Evolutionary conservation across 2,113 vertebrate genomes (phyloP).

Genomic region (Cercocebus atys): DNA sequence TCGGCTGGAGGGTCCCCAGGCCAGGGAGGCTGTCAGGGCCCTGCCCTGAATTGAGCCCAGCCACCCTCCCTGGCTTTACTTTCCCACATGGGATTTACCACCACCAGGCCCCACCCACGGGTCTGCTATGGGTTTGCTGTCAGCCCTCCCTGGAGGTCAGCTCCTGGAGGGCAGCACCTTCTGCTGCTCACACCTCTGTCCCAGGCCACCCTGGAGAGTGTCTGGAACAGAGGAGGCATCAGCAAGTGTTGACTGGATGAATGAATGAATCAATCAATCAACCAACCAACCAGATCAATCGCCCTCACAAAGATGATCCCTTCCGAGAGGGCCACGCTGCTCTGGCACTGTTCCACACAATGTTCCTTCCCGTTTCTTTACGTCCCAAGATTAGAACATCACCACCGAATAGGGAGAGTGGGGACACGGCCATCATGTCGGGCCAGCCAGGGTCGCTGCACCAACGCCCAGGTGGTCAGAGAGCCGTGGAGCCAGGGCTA

Average conservation of each 20-base stretch:
- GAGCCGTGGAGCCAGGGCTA: too few species aligned
- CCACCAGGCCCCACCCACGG: too few species aligned
- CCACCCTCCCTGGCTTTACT: neutral
- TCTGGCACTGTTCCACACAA: too few species aligned
- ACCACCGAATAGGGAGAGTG: neutral
- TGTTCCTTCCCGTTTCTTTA: neutral
- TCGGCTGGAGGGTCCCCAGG: neutral
- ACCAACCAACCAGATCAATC: too few species aligned
- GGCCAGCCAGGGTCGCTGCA: neutral
- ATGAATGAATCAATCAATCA: neutral
- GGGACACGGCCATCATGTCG: too few species aligned
- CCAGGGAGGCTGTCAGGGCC: too few species aligned
- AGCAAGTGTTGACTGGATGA: too few species aligned
- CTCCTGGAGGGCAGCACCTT: too few species aligned
- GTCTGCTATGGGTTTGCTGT: neutral
- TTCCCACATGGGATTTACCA: neutral
- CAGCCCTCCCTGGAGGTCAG: neutral
- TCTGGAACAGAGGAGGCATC: neutral
- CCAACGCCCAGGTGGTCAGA: neutral
- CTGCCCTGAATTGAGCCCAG: neutral
- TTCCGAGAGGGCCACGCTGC: too few species aligned
- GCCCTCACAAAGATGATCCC: neutral
- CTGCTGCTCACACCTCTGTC: neutral
- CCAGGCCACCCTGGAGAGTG: neutral
- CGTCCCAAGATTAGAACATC: accelerated